phyloP scores from a whole-genome alignment of 2,797 vertebrate species.

The Myripristis jacobus region DNA sequence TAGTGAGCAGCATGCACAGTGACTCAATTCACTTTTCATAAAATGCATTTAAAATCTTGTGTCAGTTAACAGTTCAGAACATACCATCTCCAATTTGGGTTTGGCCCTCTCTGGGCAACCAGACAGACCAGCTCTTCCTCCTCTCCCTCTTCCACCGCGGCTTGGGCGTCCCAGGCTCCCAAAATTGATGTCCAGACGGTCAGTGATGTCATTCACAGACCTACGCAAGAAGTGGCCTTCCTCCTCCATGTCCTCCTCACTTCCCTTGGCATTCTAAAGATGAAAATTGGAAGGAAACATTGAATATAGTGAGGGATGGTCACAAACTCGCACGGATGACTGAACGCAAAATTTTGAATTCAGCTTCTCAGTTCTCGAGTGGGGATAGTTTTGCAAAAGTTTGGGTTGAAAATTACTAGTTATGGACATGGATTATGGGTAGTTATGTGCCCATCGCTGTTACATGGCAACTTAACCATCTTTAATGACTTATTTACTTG shows the following conservation, averaged over 20 bases:
- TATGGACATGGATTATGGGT: not conserved
- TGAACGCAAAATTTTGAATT: no score
- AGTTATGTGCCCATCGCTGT: not conserved
- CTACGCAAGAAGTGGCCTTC: slow-evolving; percentile 89
- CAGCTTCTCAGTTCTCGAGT: no score
- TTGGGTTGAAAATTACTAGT: not conserved
- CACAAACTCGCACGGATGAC: no score
- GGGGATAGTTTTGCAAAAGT: no score
- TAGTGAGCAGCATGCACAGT: not conserved
- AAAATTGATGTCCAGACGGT: slow-evolving; percentile 96
- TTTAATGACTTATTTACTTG: no score
- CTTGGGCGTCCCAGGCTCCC: slow-evolving; percentile 91
- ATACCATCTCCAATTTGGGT: slow-evolving; percentile 58
- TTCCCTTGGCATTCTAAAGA: slow-evolving; percentile 65
- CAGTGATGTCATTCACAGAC: slow-evolving; percentile 96
- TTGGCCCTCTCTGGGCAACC: slow-evolving; percentile 49
- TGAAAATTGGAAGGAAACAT: not conserved
- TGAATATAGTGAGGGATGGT: not conserved
- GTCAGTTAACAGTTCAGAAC: not conserved
- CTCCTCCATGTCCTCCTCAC: slow-evolving; percentile 85
- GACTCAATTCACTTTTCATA: not conserved
- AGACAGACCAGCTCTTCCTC: slow-evolving; percentile 58
- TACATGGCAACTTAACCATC: no score
- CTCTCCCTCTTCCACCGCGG: slow-evolving; percentile 88
- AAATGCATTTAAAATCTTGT: not conserved